Conservation (phyloP, 2,888 invertebrate species). For the Apamea sordens region DNA sequence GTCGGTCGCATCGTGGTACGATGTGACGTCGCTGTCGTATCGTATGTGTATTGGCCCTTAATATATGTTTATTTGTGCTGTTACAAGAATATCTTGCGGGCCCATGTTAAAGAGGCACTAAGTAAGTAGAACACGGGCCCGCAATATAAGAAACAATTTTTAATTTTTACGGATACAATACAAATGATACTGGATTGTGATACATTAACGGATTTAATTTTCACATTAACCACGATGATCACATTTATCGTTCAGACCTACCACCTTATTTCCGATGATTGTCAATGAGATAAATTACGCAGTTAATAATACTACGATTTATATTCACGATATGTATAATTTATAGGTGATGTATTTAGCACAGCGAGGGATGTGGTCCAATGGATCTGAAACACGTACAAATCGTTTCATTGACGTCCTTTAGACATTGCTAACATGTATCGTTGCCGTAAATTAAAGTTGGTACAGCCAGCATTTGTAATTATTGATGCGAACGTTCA, state of each 20-base stretch:
- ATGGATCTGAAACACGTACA: constrained; percentile 13
- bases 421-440: background rate
- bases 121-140: background rate
- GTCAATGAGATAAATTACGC: constrained; percentile 51
- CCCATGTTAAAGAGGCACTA: background rate
- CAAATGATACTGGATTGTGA: background rate
- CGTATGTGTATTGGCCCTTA: background rate
- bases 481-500: background rate
- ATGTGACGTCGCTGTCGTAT: background rate
- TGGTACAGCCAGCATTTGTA: background rate
- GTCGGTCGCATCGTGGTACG: background rate
- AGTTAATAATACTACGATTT: constrained; percentile 54
- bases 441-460: background rate
- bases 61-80: background rate
- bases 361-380: constrained; percentile 20
- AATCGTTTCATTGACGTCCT: constrained; percentile 6
- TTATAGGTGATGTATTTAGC: constrained; percentile 32
- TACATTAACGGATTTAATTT: constrained; percentile 9
- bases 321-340: constrained; percentile 43
- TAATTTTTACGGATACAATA: background rate
- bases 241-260: constrained; percentile 29
- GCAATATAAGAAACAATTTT: background rate
- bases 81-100: background rate
- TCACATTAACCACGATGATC: constrained; percentile 5
- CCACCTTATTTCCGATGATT: constrained; percentile 57